Conservation (phyloP, 2,797 vertebrate genomes). For the Lophotriccus pileatus region DNA sequence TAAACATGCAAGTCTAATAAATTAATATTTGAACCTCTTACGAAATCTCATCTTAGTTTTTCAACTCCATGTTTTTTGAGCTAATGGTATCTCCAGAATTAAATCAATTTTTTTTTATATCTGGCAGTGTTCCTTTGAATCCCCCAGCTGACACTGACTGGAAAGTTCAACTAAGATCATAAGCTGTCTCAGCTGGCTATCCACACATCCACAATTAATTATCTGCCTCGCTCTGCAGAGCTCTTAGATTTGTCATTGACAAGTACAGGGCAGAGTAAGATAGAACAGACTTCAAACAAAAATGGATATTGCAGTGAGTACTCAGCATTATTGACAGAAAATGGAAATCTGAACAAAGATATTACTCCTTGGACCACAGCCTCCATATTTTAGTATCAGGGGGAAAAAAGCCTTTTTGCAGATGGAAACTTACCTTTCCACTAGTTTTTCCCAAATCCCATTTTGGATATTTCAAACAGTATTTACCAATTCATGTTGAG, state of each 20-base stretch:
- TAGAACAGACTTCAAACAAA: background rate
- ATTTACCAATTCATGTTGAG: background rate
- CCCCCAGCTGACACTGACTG: background rate
- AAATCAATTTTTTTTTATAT: background rate
- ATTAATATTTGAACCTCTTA: background rate
- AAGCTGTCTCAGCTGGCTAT: background rate
- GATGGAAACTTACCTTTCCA: background rate
- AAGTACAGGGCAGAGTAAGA: background rate
- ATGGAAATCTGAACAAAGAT: background rate
- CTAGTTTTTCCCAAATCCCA: background rate
- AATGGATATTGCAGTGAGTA: background rate
- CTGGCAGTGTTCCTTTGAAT: background rate
- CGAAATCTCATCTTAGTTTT: background rate
- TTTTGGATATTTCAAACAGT: background rate
- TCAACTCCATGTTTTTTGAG: background rate
- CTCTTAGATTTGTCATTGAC: background rate
- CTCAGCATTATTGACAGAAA: background rate
- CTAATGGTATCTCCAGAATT: background rate
- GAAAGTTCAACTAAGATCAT: background rate
- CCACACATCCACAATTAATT: background rate
- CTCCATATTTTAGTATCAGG: background rate
- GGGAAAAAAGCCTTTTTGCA: background rate
- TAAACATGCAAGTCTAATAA: background rate
- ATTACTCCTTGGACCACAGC: background rate
- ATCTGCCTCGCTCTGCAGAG: background rate